Base-by-base conservation (phyloP, 2,888 invertebrate genomes). In the Ectemnius continuus region DNA sequence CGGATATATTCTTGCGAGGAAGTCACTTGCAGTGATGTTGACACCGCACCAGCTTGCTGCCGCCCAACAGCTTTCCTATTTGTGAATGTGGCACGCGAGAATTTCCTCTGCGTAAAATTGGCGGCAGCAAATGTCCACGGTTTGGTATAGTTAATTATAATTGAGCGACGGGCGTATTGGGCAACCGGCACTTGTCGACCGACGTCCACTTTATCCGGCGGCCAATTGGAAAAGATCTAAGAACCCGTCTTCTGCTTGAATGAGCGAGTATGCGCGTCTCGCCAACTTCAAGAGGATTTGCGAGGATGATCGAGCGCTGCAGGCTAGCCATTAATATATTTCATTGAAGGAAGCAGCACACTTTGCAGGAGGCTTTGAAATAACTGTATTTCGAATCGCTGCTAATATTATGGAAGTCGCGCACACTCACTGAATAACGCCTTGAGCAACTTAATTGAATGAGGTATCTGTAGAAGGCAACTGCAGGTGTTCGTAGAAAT, bases 131-230 rank as follows among this genome's bases (percentile, higher is more conserved):
- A 69, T 63, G 80, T 65, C 62, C 69, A 67, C 70, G 56, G 63
- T 70, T 65, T 69, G 68, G 77, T 80, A 78, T 82, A 82, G 78
- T 82, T 80, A 82, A 82, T 82, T 77, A 71, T 82, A 82, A 82
- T 82, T 80, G 78, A 70, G 68, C 66, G 36, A 36, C 36, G 78
- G 76, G 80, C 70, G 78, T 73, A 73, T 66, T 67, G 80, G 76
- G 76, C 67, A 75, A 75, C 75, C 71, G 69, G 73, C 78, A 70
- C 75, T 74, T 74, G 71, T 63, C 64, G 73, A 66, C 58, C 73
- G 67, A 69, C 72, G 77, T 70, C 78, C 76, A 76, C 80, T 82
- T 82, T 78, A 73, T 77, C 74, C 76, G 69, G 61, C 67, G 72
- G 71, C 61, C 71, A 71, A 70, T 76, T 63, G 77, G 58, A 28